phyloP scores from a whole-genome alignment of 2,888 invertebrate species.

The Theristus sp. region DNA sequence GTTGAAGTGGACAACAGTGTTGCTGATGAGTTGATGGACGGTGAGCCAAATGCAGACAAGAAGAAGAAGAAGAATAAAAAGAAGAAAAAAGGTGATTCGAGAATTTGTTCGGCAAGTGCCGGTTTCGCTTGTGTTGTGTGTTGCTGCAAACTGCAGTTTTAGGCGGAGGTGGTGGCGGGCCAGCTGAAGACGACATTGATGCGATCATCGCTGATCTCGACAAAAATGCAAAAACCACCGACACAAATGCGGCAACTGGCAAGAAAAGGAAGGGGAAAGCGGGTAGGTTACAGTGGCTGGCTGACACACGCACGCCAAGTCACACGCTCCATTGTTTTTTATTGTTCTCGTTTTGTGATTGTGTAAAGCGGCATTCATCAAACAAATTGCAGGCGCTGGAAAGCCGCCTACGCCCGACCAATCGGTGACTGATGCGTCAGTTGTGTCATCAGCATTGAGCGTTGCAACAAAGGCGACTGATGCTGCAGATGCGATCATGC shows the following conservation, averaged over 20 bases:
- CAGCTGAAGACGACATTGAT: conserved; percentile 4
- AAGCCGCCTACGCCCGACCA: no score
- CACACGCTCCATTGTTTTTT: no score
- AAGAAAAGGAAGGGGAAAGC: no score
- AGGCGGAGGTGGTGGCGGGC: not conserved
- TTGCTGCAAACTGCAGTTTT: not conserved
- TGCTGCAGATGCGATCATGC: not conserved
- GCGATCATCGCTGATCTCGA: not conserved
- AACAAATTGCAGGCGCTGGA: no score
- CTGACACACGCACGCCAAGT: no score
- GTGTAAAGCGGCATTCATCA: no score
- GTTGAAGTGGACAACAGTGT: not conserved
- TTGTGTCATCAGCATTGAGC: no score
- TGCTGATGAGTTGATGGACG: not conserved
- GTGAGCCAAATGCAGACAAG: not conserved
- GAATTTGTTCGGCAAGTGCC: not conserved
- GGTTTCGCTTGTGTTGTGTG: not conserved
- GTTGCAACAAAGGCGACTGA: no score
- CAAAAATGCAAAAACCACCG: not conserved
- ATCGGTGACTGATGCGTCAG: no score
- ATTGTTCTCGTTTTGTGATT: no score
- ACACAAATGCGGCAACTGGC: not conserved
- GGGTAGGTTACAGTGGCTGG: no score
- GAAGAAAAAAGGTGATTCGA: not conserved
- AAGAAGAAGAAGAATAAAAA: not conserved